Evolutionary conservation across 1,140 invertebrate genomes (phyloP).

Genomic region (Pteromalus puparum): DNA sequence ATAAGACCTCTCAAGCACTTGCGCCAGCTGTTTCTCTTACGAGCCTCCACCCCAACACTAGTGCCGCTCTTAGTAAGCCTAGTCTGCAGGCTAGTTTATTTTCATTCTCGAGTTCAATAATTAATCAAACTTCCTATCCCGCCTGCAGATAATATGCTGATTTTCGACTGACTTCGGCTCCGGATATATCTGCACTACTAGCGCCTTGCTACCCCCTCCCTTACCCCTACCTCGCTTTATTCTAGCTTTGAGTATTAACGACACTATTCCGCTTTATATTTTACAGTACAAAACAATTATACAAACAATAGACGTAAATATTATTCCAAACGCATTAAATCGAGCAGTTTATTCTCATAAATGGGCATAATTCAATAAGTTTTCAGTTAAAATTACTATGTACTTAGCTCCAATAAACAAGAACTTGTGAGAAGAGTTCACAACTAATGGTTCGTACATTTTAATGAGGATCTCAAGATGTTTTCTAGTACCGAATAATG

Average conservation of each 20-base stretch:
- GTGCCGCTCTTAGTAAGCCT: not conserved
- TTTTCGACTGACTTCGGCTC: not conserved
- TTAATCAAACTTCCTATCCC: not conserved
- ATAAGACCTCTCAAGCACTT: constrained; percentile 1
- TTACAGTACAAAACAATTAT: no score
- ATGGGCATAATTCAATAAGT: not conserved
- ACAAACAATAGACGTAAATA: no score
- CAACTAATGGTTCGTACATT: not conserved
- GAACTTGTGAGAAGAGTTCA: not conserved
- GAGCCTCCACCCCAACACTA: not conserved
- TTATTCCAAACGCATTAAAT: no score
- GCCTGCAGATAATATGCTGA: not conserved
- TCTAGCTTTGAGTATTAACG: no score
- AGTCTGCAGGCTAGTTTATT: not conserved
- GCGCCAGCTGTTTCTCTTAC: not conserved
- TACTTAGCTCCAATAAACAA: not conserved
- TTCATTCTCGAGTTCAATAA: not conserved
- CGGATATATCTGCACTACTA: no score
- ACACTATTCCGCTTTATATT: no score
- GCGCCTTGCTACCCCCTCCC: no score
- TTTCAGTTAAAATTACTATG: not conserved
- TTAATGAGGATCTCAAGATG: not conserved
- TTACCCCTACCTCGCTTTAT: no score
- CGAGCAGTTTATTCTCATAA: no score
- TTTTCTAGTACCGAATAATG: not conserved